Conservation (phyloP, 2,888 invertebrate genomes). For the Trissoscelio sp. region DNA sequence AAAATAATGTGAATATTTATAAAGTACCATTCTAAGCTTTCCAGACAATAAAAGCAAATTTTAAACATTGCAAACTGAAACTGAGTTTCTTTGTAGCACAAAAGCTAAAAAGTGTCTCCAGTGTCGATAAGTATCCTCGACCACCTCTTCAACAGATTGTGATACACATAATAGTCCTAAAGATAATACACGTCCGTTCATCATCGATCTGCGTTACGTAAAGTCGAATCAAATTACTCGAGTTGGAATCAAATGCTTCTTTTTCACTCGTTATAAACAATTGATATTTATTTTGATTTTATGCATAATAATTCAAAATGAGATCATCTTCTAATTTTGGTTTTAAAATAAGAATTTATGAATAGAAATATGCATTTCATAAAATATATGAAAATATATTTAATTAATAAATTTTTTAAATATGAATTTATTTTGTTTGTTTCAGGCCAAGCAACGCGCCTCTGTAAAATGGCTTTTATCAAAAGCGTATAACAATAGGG, state of each 20-base stretch:
- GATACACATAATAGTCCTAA: slow-evolving; percentile 53
- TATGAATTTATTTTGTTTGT: slow-evolving; percentile 81
- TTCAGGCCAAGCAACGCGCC: slow-evolving; percentile 97
- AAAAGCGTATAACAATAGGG: slow-evolving; percentile 97
- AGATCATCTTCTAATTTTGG: neutral
- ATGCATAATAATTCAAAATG: slow-evolving; percentile 2
- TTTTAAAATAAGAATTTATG: neutral
- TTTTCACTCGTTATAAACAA: neutral
- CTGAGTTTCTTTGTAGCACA: neutral
- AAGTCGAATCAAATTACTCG: slow-evolving; percentile 37
- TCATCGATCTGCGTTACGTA: slow-evolving; percentile 48
- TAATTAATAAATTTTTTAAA: too few relatives aligned
- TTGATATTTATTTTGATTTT: neutral
- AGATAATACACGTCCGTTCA: slow-evolving; percentile 61
- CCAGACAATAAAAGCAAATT: neutral
- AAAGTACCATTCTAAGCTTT: too few relatives aligned
- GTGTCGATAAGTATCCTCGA: slow-evolving; percentile 53
- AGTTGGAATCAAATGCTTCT: neutral
- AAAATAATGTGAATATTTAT: too few relatives aligned
- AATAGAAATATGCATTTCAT: too few relatives aligned
- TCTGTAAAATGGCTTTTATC: slow-evolving; percentile 98
- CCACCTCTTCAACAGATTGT: slow-evolving; percentile 20
- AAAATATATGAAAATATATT: too few relatives aligned
- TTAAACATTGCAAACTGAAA: neutral
- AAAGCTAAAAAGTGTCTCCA: slow-evolving; percentile 49